Percentiles rank a stretch among this genome's conserved stretches.
Evolutionary conservation across 1,140 invertebrate species (phyloP).

Genomic region (Aphis craccivora): DNA sequence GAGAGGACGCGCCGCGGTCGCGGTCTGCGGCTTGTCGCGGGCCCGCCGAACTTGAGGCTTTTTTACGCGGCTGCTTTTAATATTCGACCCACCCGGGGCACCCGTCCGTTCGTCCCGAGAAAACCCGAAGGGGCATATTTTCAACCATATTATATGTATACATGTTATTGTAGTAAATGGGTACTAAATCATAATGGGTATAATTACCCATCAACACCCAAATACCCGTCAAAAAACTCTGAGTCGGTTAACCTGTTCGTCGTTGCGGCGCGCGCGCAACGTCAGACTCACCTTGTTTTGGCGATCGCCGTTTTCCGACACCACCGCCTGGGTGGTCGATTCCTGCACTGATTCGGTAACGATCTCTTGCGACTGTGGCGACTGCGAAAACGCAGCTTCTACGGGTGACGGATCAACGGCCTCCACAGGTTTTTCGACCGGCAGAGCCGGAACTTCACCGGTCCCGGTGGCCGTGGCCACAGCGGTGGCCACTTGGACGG

Average conservation of each 20-base stretch:
- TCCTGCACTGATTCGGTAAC: background rate
- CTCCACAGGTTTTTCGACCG: background rate
- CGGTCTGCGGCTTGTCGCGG: no score
- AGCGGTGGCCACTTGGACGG: slow-evolving; percentile 30
- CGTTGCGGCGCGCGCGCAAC: background rate
- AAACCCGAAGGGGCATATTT: no score
- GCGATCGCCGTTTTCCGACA: background rate
- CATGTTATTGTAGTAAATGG: no score
- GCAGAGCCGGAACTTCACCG: no score
- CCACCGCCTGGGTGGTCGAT: background rate
- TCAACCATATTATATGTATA: no score
- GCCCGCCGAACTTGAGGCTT: no score
- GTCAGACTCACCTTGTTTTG: slow-evolving; percentile 7
- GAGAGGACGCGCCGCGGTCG: no score
- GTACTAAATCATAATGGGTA: no score
- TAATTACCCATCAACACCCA: no score
- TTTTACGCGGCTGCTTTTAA: no score
- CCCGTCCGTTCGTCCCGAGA: no score
- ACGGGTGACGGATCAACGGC: background rate
- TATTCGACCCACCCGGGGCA: no score
- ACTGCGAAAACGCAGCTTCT: background rate
- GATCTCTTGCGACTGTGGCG: background rate
- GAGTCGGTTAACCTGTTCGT: background rate
- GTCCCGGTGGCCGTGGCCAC: slow-evolving; percentile 29
- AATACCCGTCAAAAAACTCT: background rate